Percentiles rank a stretch among this genome's conserved stretches.
Evolutionary conservation across 2,113 vertebrate species (phyloP).

Genomic region (Ageneiosus marmoratus): DNA sequence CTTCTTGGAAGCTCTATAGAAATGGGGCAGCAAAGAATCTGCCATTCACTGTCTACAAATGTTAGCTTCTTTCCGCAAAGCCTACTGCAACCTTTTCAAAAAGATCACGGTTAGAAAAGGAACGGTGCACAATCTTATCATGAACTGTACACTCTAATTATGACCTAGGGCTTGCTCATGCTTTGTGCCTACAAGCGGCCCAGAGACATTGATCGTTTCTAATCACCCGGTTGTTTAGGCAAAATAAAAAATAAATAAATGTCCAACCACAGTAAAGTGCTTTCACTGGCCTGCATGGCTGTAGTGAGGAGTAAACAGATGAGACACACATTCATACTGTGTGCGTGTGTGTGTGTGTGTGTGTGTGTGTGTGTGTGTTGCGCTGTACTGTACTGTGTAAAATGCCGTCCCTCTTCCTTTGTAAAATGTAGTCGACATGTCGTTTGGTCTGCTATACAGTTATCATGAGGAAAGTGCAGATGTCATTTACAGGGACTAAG

Average conservation of each 20-base stretch:
- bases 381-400: not conserved
- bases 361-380: too few species aligned
- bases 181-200: not conserved
- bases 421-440: not conserved
- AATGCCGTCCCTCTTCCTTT: not conserved
- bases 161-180: not conserved
- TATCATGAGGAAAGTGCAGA: not conserved
- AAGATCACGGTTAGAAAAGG: not conserved
- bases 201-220: not conserved
- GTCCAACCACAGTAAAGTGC: slow-evolving; percentile 3
- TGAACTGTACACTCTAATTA: not conserved
- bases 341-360: not conserved
- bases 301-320: not conserved
- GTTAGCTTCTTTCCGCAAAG: not conserved
- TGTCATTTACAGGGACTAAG: not conserved
- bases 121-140: not conserved
- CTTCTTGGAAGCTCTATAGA: not conserved
- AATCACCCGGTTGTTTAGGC: not conserved
- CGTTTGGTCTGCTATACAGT: not conserved
- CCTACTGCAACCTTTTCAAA: slow-evolving; percentile 10
- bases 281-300: not conserved
- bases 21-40: not conserved
- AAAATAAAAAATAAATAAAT: slow-evolving; percentile 3
- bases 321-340: not conserved
- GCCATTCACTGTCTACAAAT: not conserved